Evolutionary conservation across 2,888 invertebrate species (phyloP), one percentile per base, ranked within the genome.

Genomic region (Eilema caniola): DNA sequence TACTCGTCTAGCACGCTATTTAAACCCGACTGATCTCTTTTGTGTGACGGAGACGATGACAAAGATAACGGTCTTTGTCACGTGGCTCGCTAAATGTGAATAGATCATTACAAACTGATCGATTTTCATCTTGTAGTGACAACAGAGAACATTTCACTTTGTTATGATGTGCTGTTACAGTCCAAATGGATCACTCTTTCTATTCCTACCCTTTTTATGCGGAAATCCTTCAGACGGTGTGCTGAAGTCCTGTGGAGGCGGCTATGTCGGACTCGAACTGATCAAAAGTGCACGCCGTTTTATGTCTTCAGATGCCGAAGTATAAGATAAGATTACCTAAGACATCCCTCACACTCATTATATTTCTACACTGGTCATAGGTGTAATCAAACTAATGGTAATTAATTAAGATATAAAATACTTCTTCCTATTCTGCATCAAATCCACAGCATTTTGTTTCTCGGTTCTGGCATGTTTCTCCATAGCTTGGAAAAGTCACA

Each of bases 1-100:
- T 85, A 88, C 87, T 87, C 87, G 88, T 88, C 87, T 86, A 88
- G 81, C 85, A 85, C 85, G 86, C 84, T 89, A 84, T 90, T 89
- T 88, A 86, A 86, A 86, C 79, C 79, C 67, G 75, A 47, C 82
- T 88, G 88, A 88, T 88, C 88, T 86, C 78, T 83, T 77, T 86
- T 85, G 80, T 83, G 82, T 84, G 85, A 80, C 86, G 80, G 85
- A 88, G 86, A 86, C 86, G 80, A 84, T 86, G 86, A 86, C 87
- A 84, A 76, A 76, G 83, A 69, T 74, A 80, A 84, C 88, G 87
- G 86, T 71, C 85, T 84, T 83, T 82, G 86, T 84, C 82, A 83
- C 75, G 75, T 81, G 79, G 77, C 78, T 80, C 73, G 72, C 75
- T 74, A 78, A 81, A 78, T 53, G 69, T 67, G 61, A 61, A 53